Evolutionary conservation across 2,797 vertebrate species (phyloP).

Genomic region (Anableps anableps): DNA sequence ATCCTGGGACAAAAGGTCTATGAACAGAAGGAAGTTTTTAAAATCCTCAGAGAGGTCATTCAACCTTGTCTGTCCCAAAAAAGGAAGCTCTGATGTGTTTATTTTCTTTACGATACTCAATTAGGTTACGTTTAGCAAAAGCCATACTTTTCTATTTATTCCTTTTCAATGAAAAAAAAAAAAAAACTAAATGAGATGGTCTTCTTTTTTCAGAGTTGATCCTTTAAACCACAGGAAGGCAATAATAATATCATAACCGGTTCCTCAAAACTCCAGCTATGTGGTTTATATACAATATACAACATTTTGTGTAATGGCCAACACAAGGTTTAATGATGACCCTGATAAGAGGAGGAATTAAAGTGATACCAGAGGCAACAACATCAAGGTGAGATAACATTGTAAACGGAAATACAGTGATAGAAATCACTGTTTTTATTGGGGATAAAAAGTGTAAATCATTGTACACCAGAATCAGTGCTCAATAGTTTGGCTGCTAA

Average conservation of each 20-base stretch:
- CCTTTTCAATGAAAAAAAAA: background rate
- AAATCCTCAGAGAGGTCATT: constrained; percentile 34
- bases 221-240: constrained; percentile 19
- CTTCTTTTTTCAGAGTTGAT: constrained; percentile 23
- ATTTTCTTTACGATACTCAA: background rate
- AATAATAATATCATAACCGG: constrained; percentile 30
- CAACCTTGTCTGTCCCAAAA: constrained; percentile 18
- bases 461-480: constrained; percentile 32
- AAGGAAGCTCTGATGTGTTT: background rate
- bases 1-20: constrained; percentile 37
- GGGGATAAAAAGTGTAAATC: constrained; percentile 49
- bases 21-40: constrained; percentile 40
- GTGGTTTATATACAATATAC: constrained; percentile 39
- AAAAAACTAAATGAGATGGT: constrained; percentile 19
- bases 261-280: constrained; percentile 23
- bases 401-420: constrained; percentile 47
- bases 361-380: constrained; percentile 26
- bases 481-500: constrained; percentile 56
- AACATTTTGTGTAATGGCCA: constrained; percentile 41
- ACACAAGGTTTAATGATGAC: constrained; percentile 40
- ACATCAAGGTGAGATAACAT: constrained; percentile 55
- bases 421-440: constrained; percentile 63
- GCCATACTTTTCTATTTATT: background rate
- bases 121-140: constrained; percentile 16
- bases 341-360: constrained; percentile 48